Evolutionary conservation across 2,113 vertebrate species (phyloP).

Genomic region (Macquaria ambigua): DNA sequence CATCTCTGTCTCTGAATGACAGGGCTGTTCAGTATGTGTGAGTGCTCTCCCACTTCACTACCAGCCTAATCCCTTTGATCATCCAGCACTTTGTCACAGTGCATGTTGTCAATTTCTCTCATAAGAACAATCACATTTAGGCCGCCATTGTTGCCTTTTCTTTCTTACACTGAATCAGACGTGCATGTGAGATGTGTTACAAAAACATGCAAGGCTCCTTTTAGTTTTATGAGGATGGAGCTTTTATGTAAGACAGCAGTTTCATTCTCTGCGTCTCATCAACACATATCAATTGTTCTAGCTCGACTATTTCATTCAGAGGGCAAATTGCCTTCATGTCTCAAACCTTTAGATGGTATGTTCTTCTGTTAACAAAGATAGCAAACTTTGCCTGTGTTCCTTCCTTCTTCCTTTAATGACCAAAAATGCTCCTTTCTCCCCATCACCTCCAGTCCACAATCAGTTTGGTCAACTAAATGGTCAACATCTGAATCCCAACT

Average conservation of each 20-base stretch:
- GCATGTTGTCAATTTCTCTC: too few relatives aligned
- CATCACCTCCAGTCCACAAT: neutral
- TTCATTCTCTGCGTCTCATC: neutral
- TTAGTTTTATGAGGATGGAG: neutral
- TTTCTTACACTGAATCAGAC: neutral
- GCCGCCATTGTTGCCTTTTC: neutral
- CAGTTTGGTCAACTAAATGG: too few relatives aligned
- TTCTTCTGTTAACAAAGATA: conserved; percentile 1
- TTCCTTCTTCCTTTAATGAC: neutral
- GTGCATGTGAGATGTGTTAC: neutral
- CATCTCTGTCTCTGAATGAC: neutral
- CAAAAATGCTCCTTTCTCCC: neutral
- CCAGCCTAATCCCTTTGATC: conserved; percentile 43
- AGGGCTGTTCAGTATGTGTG: conserved; percentile 12
- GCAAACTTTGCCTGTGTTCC: neutral
- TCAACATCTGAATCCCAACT: neutral
- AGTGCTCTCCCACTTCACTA: neutral
- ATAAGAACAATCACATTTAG: conserved; percentile 3
- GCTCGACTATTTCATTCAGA: neutral
- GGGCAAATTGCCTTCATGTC: too few relatives aligned
- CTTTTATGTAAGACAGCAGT: neutral
- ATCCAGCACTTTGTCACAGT: conserved; percentile 10
- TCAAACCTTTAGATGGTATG: neutral
- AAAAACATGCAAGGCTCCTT: neutral
- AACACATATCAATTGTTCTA: neutral